Conservation (phyloP, 1,140 invertebrate genomes). For the Pseudomyrmex concolor region DNA sequence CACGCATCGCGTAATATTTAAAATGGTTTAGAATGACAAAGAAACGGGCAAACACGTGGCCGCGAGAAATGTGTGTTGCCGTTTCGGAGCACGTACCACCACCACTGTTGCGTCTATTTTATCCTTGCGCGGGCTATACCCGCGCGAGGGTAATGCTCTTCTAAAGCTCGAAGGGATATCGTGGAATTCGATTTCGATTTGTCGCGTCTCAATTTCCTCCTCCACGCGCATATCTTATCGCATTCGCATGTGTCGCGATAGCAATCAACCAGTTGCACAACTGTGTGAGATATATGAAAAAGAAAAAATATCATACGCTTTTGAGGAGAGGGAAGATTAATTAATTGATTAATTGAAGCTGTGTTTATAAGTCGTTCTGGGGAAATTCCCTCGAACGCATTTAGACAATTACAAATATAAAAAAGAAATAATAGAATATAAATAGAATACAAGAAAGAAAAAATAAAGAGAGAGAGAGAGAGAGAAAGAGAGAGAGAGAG, state of each 20-base stretch:
- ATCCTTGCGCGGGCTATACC: slow-evolving; percentile 56
- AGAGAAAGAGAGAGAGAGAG: background rate
- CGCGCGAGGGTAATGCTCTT: slow-evolving; percentile 71
- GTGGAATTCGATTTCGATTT: slow-evolving; percentile 57
- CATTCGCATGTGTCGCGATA: slow-evolving; percentile 7
- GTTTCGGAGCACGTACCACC: slow-evolving; percentile 74
- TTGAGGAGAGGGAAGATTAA: too few relatives aligned
- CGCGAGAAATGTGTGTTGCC: slow-evolving; percentile 74
- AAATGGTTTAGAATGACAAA: slow-evolving; percentile 70
- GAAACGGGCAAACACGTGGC: slow-evolving; percentile 62
- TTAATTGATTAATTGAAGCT: too few relatives aligned
- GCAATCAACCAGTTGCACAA: slow-evolving; percentile 5
- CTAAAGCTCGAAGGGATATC: slow-evolving; percentile 21
- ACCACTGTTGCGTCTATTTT: slow-evolving; percentile 77
- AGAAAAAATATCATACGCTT: too few relatives aligned
- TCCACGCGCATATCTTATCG: background rate
- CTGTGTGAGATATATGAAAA: background rate
- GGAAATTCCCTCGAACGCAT: too few relatives aligned
- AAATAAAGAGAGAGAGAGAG: background rate
- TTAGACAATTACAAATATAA: too few relatives aligned
- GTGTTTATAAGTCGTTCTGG: too few relatives aligned
- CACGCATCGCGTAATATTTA: slow-evolving; percentile 59
- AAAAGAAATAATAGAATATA: too few relatives aligned
- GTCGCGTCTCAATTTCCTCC: slow-evolving; percentile 2
- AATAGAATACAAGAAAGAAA: too few relatives aligned